phyloP scores from a whole-genome alignment of 2,113 vertebrate species.

The Nymphicus hollandicus region DNA sequence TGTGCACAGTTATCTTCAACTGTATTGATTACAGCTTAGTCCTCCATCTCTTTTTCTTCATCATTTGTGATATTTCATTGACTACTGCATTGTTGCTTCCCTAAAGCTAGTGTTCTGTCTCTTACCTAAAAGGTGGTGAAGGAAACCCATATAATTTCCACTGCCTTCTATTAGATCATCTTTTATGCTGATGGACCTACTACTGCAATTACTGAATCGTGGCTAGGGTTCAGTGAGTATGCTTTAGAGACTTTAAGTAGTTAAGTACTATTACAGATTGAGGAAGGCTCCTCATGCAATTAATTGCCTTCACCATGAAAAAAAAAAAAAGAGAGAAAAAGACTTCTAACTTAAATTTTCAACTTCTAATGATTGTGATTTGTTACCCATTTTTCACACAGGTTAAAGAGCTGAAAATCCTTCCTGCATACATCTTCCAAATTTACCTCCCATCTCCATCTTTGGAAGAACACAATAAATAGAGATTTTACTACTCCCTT shows the following conservation, averaged over 20 bases:
- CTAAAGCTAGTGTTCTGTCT: neutral
- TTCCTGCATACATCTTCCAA: neutral
- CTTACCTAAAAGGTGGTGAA: neutral
- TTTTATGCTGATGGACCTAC: neutral
- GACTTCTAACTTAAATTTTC: neutral
- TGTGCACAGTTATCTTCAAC: neutral
- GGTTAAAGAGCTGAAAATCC: neutral
- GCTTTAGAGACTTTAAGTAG: neutral
- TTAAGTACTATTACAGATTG: neutral
- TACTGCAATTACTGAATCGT: neutral
- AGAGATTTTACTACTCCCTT: neutral
- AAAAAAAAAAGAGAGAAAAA: neutral
- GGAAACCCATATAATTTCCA: neutral
- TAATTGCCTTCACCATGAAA: neutral
- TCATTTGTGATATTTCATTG: neutral
- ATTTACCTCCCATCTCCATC: neutral
- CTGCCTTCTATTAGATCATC: neutral
- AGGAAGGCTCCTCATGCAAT: neutral
- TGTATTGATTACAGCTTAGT: neutral
- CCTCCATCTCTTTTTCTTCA: neutral
- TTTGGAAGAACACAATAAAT: neutral
- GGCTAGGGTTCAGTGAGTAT: neutral
- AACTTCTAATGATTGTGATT: neutral
- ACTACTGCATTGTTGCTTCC: neutral
- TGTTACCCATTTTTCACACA: neutral